Percentiles rank a stretch among this genome's conserved stretches.
phyloP scores from a whole-genome alignment of 1,140 invertebrate genomes.

The Physella acuta region DNA sequence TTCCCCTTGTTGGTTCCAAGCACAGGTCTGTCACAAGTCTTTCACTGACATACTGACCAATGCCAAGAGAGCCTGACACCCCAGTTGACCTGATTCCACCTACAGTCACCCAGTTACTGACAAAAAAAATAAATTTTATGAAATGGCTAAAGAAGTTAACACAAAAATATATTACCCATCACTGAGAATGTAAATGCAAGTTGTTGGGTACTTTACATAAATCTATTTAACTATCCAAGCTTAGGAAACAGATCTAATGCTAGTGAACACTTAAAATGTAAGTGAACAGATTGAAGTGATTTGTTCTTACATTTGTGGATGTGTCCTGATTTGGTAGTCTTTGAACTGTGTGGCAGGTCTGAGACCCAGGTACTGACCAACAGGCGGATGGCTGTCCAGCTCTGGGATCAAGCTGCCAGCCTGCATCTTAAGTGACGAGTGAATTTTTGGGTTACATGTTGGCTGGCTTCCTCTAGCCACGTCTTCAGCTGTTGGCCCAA shows the following conservation, averaged over 20 bases:
- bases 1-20: not conserved
- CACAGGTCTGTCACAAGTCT: not conserved
- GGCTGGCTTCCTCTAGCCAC: slow-evolving; percentile 26
- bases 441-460: slow-evolving; percentile 21
- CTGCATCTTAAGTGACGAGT: slow-evolving; percentile 14
- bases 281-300: no score
- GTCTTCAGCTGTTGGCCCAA: slow-evolving; percentile 42
- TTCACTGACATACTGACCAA: slow-evolving; percentile 33
- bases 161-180: not conserved
- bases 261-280: no score
- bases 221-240: no score
- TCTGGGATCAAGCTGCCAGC: slow-evolving; percentile 23
- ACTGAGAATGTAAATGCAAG: no score
- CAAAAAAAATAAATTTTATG: not conserved
- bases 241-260: no score
- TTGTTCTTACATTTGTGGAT: slow-evolving; percentile 31
- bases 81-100: slow-evolving; percentile 51
- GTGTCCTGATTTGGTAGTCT: slow-evolving; percentile 37
- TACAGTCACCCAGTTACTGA: slow-evolving; percentile 44
- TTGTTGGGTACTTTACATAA: no score
- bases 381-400: slow-evolving; percentile 19
- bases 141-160: not conserved
- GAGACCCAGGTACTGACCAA: slow-evolving; percentile 36
- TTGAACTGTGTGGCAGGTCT: slow-evolving; percentile 38
- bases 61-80: slow-evolving; percentile 41